Evolutionary conservation across 1,140 invertebrate species (phyloP).

Genomic region (Drosophila pseudoananassae): DNA sequence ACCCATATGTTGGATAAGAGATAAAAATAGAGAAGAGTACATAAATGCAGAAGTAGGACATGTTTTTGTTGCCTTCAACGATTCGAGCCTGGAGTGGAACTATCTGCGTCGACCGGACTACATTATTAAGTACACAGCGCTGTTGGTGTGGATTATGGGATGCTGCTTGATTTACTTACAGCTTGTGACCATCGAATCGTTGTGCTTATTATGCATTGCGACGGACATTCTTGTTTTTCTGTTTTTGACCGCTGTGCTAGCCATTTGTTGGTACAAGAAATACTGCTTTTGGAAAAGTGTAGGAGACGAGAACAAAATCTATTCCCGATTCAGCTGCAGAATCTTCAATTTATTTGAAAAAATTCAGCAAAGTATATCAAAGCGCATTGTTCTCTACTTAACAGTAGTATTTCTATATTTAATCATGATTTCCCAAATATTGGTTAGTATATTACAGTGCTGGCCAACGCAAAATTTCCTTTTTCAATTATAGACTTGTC

Average conservation of each 20-base stretch:
- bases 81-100: conserved; percentile 56
- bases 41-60: background rate
- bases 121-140: conserved; percentile 68
- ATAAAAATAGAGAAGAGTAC: background rate
- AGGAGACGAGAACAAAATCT: conserved; percentile 85
- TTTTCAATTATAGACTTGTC: too few species aligned
- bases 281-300: conserved; percentile 84
- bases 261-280: conserved; percentile 81
- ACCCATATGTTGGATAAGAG: background rate
- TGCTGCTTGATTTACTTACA: conserved; percentile 29
- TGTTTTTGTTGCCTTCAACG: conserved; percentile 50
- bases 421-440: conserved; percentile 87
- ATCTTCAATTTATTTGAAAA: conserved; percentile 63
- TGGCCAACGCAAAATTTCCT: too few species aligned
- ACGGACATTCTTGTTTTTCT: conserved; percentile 5
- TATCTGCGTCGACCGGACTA: conserved; percentile 71
- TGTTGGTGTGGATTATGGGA: conserved; percentile 49
- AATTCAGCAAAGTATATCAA: conserved; percentile 29
- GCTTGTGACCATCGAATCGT: background rate
- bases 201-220: background rate
- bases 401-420: conserved; percentile 85
- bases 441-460: conserved; percentile 82
- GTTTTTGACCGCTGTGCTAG: conserved; percentile 61
- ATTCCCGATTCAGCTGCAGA: conserved; percentile 87
- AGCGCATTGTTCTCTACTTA: conserved; percentile 41